These are phyloP conservation scores for Chaitophorus viminalis DNA, from an alignment of 2,888 invertebrate species.

Conservation along the genomic window DNA sequence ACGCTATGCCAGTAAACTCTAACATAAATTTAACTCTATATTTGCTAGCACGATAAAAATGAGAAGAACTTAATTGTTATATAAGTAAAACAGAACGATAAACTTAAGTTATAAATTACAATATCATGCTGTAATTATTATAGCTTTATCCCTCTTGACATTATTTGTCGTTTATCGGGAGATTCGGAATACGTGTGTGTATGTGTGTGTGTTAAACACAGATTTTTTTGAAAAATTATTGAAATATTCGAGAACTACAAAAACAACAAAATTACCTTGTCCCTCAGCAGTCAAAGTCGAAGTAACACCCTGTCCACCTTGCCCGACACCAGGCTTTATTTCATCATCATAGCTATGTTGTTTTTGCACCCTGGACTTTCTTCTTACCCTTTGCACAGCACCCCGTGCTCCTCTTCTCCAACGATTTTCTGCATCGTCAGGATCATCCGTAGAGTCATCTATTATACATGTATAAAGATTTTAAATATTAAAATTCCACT, in stretches of 20 bases:
- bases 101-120: neutral
- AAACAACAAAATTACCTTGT: conserved; percentile 51
- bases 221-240: neutral
- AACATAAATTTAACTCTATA: neutral
- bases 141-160: neutral
- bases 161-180: neutral
- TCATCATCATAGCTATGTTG: conserved; percentile 90
- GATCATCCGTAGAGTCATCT: conserved; percentile 67
- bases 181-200: neutral
- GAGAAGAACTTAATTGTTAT: neutral
- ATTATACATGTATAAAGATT: neutral
- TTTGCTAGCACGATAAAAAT: neutral
- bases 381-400: conserved; percentile 67
- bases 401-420: conserved; percentile 66
- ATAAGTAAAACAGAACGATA: neutral
- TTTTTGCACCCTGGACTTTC: conserved; percentile 74
- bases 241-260: neutral
- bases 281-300: conserved; percentile 48
- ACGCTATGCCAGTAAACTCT: neutral
- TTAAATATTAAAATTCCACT: conserved; percentile 4
- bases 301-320: conserved; percentile 45
- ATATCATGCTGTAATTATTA: neutral
- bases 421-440: conserved; percentile 68
- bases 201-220: too few relatives aligned
- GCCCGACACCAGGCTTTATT: conserved; percentile 67